These are phyloP conservation scores for Lemur catta DNA, from an alignment of 2,797 vertebrate genomes.

Conservation along the genomic window DNA sequence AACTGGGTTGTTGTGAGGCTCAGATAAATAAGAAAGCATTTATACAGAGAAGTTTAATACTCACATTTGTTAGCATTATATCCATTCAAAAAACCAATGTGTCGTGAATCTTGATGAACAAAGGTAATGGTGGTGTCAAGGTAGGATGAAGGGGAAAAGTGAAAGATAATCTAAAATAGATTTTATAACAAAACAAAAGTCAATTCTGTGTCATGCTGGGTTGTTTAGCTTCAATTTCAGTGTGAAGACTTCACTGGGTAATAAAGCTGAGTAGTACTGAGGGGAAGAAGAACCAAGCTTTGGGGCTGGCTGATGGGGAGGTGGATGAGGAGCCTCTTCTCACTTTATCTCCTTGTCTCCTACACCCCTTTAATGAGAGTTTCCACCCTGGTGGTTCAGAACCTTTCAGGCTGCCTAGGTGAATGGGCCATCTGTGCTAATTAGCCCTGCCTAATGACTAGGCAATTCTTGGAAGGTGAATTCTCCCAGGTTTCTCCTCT, in stretches of 20 bases:
- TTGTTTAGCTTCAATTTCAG: background rate
- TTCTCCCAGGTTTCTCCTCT: background rate
- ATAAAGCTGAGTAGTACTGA: background rate
- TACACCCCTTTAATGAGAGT: background rate
- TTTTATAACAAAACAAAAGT: background rate
- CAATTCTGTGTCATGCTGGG: background rate
- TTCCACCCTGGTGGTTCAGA: background rate
- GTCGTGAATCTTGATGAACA: background rate
- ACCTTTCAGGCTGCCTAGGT: background rate
- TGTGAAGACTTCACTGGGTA: background rate
- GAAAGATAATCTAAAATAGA: background rate
- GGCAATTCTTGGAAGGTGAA: background rate
- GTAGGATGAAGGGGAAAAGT: background rate
- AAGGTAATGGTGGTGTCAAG: background rate
- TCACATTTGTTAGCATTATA: background rate
- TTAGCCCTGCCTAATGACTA: background rate
- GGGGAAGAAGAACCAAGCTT: background rate
- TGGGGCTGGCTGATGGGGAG: background rate
- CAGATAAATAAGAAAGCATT: background rate
- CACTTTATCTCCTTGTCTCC: accelerated
- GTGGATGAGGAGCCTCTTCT: background rate
- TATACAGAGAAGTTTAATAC: background rate
- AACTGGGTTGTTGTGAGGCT: background rate
- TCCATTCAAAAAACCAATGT: background rate
- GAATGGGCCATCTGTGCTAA: background rate